Percentiles rank a stretch among this genome's conserved stretches.
phyloP scores from a whole-genome alignment of 2,113 vertebrate genomes.

The Alaudala cheleensis region DNA sequence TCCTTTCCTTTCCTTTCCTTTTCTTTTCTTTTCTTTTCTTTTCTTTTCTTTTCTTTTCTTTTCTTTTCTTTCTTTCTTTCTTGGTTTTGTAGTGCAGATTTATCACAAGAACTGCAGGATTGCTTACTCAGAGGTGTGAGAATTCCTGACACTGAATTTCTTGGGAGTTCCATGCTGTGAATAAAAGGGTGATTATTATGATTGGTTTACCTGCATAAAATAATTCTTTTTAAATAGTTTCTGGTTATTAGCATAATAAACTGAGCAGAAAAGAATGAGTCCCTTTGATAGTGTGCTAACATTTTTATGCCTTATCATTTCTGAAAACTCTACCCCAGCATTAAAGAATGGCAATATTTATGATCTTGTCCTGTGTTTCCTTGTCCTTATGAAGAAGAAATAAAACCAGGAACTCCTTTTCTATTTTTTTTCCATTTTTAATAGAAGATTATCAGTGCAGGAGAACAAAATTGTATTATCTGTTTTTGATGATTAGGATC shows the following conservation, averaged over 20 bases:
- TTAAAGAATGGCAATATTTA: neutral
- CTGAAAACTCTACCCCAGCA: neutral
- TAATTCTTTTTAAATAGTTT: neutral
- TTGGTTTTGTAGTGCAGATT: neutral
- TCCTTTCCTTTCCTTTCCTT: no score
- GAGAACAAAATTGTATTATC: neutral
- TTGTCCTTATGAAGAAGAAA: neutral
- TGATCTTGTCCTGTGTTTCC: neutral
- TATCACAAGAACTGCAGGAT: neutral
- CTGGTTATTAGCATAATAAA: constrained; percentile 35
- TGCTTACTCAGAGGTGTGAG: neutral
- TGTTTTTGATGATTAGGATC: neutral
- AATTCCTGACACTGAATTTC: neutral
- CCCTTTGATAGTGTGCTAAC: neutral
- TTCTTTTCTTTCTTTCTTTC: no score
- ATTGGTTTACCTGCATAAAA: neutral
- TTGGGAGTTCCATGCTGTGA: neutral
- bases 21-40: no score
- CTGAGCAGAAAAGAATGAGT: neutral
- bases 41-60: no score
- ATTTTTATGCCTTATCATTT: neutral
- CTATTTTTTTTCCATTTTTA: neutral
- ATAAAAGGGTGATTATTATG: neutral
- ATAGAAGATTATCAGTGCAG: neutral
- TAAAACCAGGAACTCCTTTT: neutral